Base-by-base conservation (phyloP, 2,888 invertebrate species). In the Oscheius sp. region DNA sequence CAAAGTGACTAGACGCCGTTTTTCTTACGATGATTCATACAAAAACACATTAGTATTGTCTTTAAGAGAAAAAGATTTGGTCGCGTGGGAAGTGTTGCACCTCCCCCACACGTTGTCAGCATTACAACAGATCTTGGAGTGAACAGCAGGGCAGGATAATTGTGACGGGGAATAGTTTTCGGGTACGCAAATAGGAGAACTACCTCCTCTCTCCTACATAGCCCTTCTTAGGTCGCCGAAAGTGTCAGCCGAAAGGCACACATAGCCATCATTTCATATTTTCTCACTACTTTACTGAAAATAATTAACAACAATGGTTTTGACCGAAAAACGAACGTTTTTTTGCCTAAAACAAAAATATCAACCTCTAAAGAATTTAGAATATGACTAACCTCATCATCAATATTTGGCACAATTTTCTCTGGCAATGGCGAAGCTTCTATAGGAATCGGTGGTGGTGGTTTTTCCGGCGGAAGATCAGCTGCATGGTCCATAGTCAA, bases 1-100 rank as follows among this genome's bases (percentile, higher is more conserved):
- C 56, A 41, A 63, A 65, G 41, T 63, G 66, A 66, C 61, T 57
- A 57, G n/a, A n/a, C n/a, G n/a, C n/a, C n/a, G n/a, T n/a, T n/a
- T n/a, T 44, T 44, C 61, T 54, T 64, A 54, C 30, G 56, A 26
- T 54, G 54, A 54, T 33, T 54, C 32, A 32, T 32, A 61, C 50
- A 32, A 65, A 62, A 22, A 63, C 24, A 51, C 45, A 61, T 57
- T 44, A 61, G 32, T 20, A 28, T n/a, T 20, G 54, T 32, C 22
- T n/a, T 28, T 41, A 44, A 22, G n/a, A 8, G 41, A 14, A 14
- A 20, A 26, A 6, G 28, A 5, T 41, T 20, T 28, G 30, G 20
- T 9, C 12, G 28, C 26, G 49, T 24, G 49, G 26, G 33, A 9
- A n/a, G n/a, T n/a, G 47, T 24, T 33, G 24, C 47, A 20, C 54